A percentile compares a stretch with the other conserved stretches of the same genome.
These are phyloP conservation scores for Monopterus albus DNA, from an alignment of 2,113 vertebrate genomes.

Conservation along the genomic window DNA sequence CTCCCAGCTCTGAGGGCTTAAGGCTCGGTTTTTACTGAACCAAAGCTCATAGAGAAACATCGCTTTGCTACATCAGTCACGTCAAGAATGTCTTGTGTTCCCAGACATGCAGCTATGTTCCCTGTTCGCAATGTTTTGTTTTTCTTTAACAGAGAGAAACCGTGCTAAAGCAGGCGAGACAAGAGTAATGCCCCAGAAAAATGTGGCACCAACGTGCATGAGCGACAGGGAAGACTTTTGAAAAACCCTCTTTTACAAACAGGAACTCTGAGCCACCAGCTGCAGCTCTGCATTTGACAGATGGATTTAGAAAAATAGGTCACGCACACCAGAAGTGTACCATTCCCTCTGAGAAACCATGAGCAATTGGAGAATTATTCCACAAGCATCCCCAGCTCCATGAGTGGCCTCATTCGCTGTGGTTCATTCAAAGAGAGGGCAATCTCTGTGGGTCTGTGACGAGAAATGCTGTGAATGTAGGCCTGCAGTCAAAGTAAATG, in stretches of 20 bases:
- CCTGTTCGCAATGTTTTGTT: conserved; percentile 5
- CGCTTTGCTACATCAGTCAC: conserved; percentile 29
- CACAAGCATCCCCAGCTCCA: conserved; percentile 59
- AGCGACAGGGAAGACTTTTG: conserved; percentile 63
- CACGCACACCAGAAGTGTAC: conserved; percentile 69
- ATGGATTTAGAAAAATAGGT: conserved; percentile 79
- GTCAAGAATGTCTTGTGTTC: conserved; percentile 31
- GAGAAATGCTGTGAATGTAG: conserved; percentile 13
- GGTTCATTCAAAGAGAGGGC: conserved; percentile 56
- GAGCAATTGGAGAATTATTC: conserved; percentile 76
- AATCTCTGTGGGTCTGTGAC: conserved; percentile 39
- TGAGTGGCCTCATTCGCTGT: conserved; percentile 48
- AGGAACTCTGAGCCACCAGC: conserved; percentile 59
- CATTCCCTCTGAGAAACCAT: conserved; percentile 65
- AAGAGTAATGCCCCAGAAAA: conserved; percentile 63
- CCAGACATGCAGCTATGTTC: conserved; percentile 24
- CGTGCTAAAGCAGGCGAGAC: conserved; percentile 37
- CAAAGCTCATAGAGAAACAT: conserved; percentile 49
- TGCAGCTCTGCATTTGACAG: conserved; percentile 62
- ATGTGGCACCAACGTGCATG: conserved; percentile 59
- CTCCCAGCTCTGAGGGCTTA: conserved; percentile 45
- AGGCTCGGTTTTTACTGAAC: conserved; percentile 51
- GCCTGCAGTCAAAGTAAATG: conserved; percentile 25
- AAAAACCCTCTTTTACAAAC: conserved; percentile 58
- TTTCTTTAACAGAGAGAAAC: conserved; percentile 8